Conservation (phyloP, 2,888 invertebrate species). For the Oscheius sp. region DNA sequence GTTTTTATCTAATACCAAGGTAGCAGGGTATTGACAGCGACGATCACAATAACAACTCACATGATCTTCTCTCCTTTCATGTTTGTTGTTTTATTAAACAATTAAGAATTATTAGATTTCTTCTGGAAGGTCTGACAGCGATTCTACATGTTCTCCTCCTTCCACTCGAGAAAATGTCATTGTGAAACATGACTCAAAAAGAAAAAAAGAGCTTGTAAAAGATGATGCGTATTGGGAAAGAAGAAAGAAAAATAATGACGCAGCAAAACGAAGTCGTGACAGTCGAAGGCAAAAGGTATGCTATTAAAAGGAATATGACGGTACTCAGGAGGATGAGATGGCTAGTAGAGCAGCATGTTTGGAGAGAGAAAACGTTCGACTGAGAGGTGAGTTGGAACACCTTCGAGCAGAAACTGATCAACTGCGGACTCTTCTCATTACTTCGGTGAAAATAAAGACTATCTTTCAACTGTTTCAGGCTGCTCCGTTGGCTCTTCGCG, state of each 20-base stretch:
- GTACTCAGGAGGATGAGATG: slow-evolving; percentile 87
- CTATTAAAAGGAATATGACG: neutral
- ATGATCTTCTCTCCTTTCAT: slow-evolving; percentile 14
- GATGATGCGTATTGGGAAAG: slow-evolving; percentile 89
- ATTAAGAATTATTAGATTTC: slow-evolving; percentile 2
- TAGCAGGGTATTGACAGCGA: slow-evolving; percentile 6
- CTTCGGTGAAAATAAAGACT: slow-evolving; percentile 27
- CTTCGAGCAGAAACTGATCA: slow-evolving; percentile 50
- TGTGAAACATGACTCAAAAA: slow-evolving; percentile 45
- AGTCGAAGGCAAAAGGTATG: slow-evolving; percentile 78
- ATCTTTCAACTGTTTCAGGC: neutral
- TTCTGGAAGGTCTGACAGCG: slow-evolving; percentile 25
- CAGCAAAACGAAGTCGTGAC: slow-evolving; percentile 92
- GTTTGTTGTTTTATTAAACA: neutral
- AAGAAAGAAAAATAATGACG: slow-evolving; percentile 89
- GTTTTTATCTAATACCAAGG: neutral
- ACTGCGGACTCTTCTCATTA: slow-evolving; percentile 40
- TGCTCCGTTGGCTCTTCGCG: slow-evolving; percentile 18
- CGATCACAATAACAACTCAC: neutral
- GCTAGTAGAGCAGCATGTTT: slow-evolving; percentile 87
- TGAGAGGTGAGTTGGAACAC: slow-evolving; percentile 49
- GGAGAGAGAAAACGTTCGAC: slow-evolving; percentile 84
- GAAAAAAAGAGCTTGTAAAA: slow-evolving; percentile 70
- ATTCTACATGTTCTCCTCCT: slow-evolving; percentile 43
- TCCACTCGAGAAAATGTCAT: slow-evolving; percentile 49